Base-by-base conservation (phyloP, 2,797 vertebrate genomes). In the Hippopotamyrus pictus region DNA sequence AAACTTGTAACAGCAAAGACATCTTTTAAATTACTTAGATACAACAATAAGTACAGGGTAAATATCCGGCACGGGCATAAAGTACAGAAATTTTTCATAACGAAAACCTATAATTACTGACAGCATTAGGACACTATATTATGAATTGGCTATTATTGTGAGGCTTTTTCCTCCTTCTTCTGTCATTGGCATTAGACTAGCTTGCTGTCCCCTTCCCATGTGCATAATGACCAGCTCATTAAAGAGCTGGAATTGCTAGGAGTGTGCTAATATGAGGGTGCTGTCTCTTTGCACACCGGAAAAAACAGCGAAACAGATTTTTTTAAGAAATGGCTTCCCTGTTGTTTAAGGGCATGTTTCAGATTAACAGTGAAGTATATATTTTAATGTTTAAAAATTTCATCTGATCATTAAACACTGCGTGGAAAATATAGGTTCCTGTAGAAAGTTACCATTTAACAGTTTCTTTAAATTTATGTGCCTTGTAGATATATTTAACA, bases 151-250 rank as follows among this genome's bases (percentile, higher is more conserved):
- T 91, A 91, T 91, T 91, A 91, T 92, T 92, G 92, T 87, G 79
- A 87, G 85, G 76, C 84, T 69, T 87, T 8, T 93, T 90, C 88
- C 88, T 90, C 88, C 84, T 85, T 90, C 90, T 90, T 90, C 90
- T 88, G 91, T 90, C 89, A 59, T 82, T 92, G 93, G 91, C 92
- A 91, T 87, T 33, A 91, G 54, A 44, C 88, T 89, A 83, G 88
- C 89, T 92, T 90, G 90, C 90, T 89, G n/a, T 69, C 25, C 85
- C 25, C 14, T 82, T 53, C 25, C 29, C 22, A 19, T 88, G 41
- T 90, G 91, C 90, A 92, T 93, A 91, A 91, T 91, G 90, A 90
- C 87, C 90, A 93, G 88, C 93, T 93, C 92, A 92, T 93, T 92
- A 93, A 62, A 76, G 89, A 51, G 57, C 59, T 83, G 86, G 79